A percentile compares a stretch with the other conserved stretches of the same genome.
Conservation (phyloP, 1,140 invertebrate species). For the Anoplolepis gracilipes region DNA sequence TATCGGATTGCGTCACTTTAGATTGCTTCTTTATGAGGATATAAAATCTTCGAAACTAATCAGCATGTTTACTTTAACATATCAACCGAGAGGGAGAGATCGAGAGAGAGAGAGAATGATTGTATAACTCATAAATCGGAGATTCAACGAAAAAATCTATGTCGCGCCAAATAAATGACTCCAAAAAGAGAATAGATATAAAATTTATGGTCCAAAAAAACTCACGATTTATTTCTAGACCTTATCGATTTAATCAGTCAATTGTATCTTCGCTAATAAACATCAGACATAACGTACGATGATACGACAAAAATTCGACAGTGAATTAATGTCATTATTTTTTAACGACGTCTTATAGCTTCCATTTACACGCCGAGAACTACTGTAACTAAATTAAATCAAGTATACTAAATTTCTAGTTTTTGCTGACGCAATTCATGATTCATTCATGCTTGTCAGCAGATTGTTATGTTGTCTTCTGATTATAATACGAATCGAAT, state of each 20-base stretch:
- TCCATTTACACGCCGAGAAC: background rate
- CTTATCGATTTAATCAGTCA: background rate
- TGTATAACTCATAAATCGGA: constrained; percentile 29
- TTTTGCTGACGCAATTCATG: constrained; percentile 39
- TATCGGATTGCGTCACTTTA: constrained; percentile 20
- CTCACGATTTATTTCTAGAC: background rate
- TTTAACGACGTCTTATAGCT: background rate
- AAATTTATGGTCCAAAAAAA: background rate
- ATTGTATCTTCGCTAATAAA: background rate
- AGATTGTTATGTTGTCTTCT: constrained; percentile 51
- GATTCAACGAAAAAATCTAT: background rate
- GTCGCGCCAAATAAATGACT: background rate
- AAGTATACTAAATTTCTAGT: constrained; percentile 30
- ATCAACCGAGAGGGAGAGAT: background rate
- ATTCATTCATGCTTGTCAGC: constrained; percentile 67
- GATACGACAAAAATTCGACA: background rate
- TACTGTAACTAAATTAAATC: constrained; percentile 32
- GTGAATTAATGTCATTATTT: constrained; percentile 37
- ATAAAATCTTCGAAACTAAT: constrained; percentile 50
- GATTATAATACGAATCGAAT: constrained; percentile 54
- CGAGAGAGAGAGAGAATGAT: constrained; percentile 2
- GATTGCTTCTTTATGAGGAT: constrained; percentile 28
- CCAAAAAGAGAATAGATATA: background rate
- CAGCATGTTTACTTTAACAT: constrained; percentile 29
- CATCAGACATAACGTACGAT: background rate